phyloP scores from a whole-genome alignment of 2,888 invertebrate species.

The Microplitis manilae region DNA sequence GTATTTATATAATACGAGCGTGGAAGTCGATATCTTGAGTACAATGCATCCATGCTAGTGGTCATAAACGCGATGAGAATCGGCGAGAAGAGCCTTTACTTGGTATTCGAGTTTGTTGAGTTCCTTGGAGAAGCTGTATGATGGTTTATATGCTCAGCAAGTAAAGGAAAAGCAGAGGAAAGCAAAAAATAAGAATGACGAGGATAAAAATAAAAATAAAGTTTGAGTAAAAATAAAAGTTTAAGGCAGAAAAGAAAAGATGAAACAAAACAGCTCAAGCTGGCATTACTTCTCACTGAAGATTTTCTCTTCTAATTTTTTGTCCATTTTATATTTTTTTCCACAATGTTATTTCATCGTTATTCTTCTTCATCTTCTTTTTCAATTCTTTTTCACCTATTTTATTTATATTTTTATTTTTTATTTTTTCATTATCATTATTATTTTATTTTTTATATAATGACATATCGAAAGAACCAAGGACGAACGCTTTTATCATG shows the following conservation, averaged over 20 bases:
- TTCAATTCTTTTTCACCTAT: slow-evolving; percentile 27
- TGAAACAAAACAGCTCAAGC: slow-evolving; percentile 6
- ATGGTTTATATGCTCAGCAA: slow-evolving; percentile 2
- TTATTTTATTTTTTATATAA: slow-evolving; percentile 34
- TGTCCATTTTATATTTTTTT: slow-evolving; percentile 3
- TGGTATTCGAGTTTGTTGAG: slow-evolving; percentile 8
- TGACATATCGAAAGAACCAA: slow-evolving; percentile 53
- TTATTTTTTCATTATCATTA: slow-evolving; percentile 32
- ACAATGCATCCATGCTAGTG: slow-evolving; percentile 17
- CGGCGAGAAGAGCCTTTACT: neutral
- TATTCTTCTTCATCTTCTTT: slow-evolving; percentile 3
- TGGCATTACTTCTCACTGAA: slow-evolving; percentile 27
- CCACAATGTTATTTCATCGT: slow-evolving; percentile 26
- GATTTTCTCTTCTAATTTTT: slow-evolving; percentile 36
- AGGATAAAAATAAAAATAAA: slow-evolving; percentile 5
- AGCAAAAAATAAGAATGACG: slow-evolving; percentile 10
- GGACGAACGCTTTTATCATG: slow-evolving; percentile 51
- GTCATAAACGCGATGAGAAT: slow-evolving; percentile 34
- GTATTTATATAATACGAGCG: neutral
- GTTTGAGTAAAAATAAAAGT: slow-evolving; percentile 15
- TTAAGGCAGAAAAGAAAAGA: slow-evolving; percentile 8
- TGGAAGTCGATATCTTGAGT: slow-evolving; percentile 20
- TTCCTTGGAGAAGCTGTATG: neutral
- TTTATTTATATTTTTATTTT: slow-evolving; percentile 33
- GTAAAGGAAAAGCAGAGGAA: neutral